phyloP scores from a whole-genome alignment of 2,797 vertebrate species.

The Percopsis omiscomaycus region DNA sequence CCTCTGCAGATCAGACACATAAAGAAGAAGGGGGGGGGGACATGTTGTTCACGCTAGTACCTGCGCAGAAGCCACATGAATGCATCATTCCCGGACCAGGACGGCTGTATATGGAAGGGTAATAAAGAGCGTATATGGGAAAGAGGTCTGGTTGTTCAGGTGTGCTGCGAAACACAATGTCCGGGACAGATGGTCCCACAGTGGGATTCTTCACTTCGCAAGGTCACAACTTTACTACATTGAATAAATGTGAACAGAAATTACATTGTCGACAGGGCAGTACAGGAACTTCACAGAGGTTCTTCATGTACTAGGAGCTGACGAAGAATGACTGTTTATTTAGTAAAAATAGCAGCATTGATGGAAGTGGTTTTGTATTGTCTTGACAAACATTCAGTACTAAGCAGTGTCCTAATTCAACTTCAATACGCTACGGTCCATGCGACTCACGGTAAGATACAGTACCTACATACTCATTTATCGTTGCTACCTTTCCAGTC shows the following conservation, averaged over 20 bases:
- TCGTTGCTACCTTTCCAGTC: conserved; percentile 27
- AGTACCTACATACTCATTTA: conserved; percentile 9
- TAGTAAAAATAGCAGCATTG: conserved; percentile 29
- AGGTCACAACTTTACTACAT: conserved; percentile 20
- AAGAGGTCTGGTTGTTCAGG: too few species aligned
- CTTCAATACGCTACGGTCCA: conserved; percentile 6
- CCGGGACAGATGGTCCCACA: conserved; percentile 1
- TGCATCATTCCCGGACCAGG: not conserved
- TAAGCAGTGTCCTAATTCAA: conserved; percentile 1
- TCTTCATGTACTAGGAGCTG: not conserved
- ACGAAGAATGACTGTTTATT: conserved; percentile 20
- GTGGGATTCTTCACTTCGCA: conserved; percentile 6
- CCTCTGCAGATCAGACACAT: conserved; percentile 53
- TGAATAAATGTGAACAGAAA: conserved; percentile 9
- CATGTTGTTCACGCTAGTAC: conserved; percentile 57
- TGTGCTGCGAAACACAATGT: too few species aligned
- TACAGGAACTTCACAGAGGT: conserved; percentile 6
- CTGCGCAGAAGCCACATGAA: conserved; percentile 37
- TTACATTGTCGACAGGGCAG: conserved; percentile 6
- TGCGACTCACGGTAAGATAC: conserved; percentile 24
- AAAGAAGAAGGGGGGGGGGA: conserved; percentile 24
- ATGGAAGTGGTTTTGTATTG: conserved; percentile 11
- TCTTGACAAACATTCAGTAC: conserved; percentile 19
- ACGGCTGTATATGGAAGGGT: not conserved
- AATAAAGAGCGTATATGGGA: conserved; percentile 5